Evolutionary conservation across 2,797 vertebrate genomes (phyloP), one percentile per base, ranked within the genome.

Genomic region (Leucoraja ocellata): DNA sequence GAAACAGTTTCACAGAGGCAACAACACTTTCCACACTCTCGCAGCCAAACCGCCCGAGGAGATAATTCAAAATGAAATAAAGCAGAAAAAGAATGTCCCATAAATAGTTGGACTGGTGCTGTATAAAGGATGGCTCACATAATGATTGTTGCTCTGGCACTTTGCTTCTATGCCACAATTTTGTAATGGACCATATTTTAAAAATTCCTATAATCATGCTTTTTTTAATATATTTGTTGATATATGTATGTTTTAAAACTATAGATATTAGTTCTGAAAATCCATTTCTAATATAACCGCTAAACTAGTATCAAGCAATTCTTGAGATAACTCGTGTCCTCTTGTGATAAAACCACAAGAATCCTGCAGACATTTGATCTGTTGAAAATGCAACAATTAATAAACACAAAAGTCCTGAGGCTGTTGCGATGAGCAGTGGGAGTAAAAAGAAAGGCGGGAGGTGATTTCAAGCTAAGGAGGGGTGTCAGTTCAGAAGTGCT

Each of bases 251-350:
- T 83, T 90, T 80, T 1, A 94, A 94, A 95, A 94, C 95, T 95
- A 95, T 95, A 94, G 95, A 93, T 94, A 96, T 95, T 95, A 95
- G 93, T 76, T 95, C 96, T 0, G 10, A 94, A 94, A 95, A 95
- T 63, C 94, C 93, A 93, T 94, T 68, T 0, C 0, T 86, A 46
- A 93, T 93, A 91, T 91, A 93, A 71, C 63, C 54, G 46, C 93
- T 76, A 84, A 18, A 0, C 68, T 1, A 8, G 13, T 54, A 90
- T 1, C 0, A 8, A 9, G 93, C 28, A 16, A 77, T 1, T 93
- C 0, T 0, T 93, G 16, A 54, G 93, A 93, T 93, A 21, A 21
- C 4, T 73, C 65, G 68, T 74, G 18, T 93, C 93, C 93, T 18
- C 93, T 93, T 39, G 94, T 21, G 13, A 92, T 32, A 93, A n/a